Evolutionary conservation across 2,888 invertebrate species (phyloP).

Genomic region (Xanthorhoe designata): DNA sequence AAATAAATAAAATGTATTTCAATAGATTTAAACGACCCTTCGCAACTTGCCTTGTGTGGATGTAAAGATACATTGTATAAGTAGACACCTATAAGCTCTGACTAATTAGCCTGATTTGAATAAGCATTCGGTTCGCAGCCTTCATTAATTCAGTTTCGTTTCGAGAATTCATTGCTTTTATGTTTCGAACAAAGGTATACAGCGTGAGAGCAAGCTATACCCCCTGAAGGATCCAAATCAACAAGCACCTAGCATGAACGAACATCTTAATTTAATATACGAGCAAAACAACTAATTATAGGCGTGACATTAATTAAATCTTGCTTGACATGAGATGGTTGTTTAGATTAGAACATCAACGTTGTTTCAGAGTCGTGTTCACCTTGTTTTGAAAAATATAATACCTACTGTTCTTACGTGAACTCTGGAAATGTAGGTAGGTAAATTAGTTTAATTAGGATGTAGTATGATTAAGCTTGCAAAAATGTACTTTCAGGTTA

Average conservation of each 20-base stretch:
- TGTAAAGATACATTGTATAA: conserved; percentile 20
- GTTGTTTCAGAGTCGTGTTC: background rate
- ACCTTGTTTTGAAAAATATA: background rate
- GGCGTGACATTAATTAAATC: conserved; percentile 3
- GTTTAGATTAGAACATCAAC: background rate
- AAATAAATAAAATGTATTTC: background rate
- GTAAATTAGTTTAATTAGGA: no score
- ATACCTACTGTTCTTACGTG: background rate
- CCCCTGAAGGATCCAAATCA: background rate
- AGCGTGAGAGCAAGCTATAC: conserved; percentile 9
- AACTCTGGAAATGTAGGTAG: background rate
- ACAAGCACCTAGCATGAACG: background rate
- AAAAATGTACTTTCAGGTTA: no score
- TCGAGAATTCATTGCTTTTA: conserved; percentile 44
- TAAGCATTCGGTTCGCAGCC: conserved; percentile 55
- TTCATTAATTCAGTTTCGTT: conserved; percentile 56
- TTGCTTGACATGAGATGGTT: background rate
- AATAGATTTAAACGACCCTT: background rate
- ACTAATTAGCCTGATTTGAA: conserved; percentile 65
- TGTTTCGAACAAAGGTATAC: conserved; percentile 24
- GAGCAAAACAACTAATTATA: background rate
- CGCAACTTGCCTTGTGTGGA: background rate
- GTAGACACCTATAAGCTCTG: conserved; percentile 42
- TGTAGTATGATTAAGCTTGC: no score
- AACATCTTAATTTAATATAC: background rate